Conservation (phyloP, 1,140 invertebrate genomes). For the Leguminivora glycinivorella region DNA sequence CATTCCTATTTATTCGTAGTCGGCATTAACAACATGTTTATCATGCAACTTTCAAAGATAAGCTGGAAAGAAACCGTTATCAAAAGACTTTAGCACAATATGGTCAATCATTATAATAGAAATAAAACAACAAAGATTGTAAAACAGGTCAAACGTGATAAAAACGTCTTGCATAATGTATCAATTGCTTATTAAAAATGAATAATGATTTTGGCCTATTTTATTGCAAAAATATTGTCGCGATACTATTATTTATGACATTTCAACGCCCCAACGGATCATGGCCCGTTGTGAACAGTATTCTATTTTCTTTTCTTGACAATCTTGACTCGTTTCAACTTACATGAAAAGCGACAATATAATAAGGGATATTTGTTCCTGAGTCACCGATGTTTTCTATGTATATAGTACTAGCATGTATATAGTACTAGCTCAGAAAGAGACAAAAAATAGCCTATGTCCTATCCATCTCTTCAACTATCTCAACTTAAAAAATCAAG, state of each 20-base stretch:
- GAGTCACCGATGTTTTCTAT: too few species aligned
- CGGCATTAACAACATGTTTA: constrained; percentile 9
- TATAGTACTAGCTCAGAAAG: too few species aligned
- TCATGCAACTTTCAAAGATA: constrained; percentile 23
- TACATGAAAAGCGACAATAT: too few species aligned
- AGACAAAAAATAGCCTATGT: too few species aligned
- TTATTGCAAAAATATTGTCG: constrained; percentile 21
- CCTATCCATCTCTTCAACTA: too few species aligned
- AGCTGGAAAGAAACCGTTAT: neutral
- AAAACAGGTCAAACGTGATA: constrained; percentile 26
- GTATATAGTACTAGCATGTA: too few species aligned
- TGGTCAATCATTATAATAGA: constrained; percentile 20
- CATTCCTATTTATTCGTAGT: neutral
- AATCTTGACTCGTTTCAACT: too few species aligned
- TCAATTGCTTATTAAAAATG: constrained; percentile 29
- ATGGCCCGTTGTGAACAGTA: neutral
- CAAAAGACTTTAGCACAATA: constrained; percentile 13
- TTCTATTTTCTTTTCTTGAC: neutral
- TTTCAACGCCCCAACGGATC: neutral
- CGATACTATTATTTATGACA: constrained; percentile 16
- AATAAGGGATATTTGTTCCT: too few species aligned
- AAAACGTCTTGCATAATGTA: constrained; percentile 28
- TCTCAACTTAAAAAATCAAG: too few species aligned
- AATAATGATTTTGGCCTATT: constrained; percentile 24
- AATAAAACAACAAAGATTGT: constrained; percentile 22